A percentile compares a stretch with the other conserved stretches of the same genome.
phyloP scores from a whole-genome alignment of 2,888 invertebrate genomes.

The Cataglyphis cursor region DNA sequence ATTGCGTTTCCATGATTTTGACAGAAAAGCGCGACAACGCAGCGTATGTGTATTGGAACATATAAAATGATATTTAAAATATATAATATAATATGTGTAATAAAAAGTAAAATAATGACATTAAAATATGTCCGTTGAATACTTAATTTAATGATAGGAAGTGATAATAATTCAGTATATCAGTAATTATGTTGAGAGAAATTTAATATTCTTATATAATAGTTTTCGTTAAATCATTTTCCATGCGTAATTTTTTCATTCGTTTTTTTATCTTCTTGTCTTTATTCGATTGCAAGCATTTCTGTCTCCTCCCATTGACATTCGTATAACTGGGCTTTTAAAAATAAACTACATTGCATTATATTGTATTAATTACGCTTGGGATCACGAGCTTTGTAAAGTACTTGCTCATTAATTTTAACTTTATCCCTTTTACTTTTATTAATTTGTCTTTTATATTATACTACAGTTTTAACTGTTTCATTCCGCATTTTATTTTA shows the following conservation, averaged over 20 bases:
- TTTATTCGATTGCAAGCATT: background rate
- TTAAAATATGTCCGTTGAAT: background rate
- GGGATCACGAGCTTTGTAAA: background rate
- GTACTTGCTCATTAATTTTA: constrained; percentile 31
- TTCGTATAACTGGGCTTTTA: constrained; percentile 13
- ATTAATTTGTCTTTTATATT: background rate
- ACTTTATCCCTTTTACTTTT: background rate
- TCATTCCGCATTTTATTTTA: background rate
- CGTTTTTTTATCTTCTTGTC: background rate
- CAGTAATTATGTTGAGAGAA: background rate
- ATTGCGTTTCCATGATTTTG: background rate
- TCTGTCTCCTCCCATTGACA: background rate
- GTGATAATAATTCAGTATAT: background rate
- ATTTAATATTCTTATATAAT: background rate
- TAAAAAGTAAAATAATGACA: background rate
- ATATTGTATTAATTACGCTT: constrained; percentile 14
- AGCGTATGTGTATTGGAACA: background rate
- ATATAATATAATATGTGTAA: background rate
- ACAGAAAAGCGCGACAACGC: background rate
- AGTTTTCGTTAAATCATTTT: background rate
- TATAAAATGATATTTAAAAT: background rate
- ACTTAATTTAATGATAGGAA: background rate
- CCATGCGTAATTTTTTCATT: background rate
- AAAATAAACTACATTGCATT: background rate
- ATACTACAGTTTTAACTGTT: constrained; percentile 18